Conservation (phyloP, 2,113 vertebrate genomes). For the Vimba vimba region DNA sequence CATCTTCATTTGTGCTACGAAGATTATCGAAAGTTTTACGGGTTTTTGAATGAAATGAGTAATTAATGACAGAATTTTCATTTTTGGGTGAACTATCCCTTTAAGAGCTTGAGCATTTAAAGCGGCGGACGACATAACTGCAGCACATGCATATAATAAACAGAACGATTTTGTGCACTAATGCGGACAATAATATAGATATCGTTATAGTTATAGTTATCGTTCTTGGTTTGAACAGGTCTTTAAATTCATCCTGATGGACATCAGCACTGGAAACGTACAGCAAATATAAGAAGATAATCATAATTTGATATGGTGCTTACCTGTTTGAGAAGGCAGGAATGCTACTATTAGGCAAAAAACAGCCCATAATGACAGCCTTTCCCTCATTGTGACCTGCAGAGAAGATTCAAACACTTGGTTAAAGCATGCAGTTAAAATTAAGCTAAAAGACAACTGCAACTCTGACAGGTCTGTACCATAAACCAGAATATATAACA, state of each 20-base stretch:
- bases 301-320: neutral
- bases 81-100: no score
- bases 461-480: neutral
- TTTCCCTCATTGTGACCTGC: constrained; percentile 70
- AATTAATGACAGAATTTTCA: no score
- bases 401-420: constrained; percentile 34
- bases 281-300: neutral
- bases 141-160: no score
- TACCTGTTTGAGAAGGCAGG: constrained; percentile 74
- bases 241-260: neutral
- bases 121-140: no score
- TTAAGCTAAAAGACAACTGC: neutral
- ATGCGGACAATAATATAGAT: no score
- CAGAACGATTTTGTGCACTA: no score
- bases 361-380: constrained; percentile 56
- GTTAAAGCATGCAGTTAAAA: neutral
- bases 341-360: constrained; percentile 68
- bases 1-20: no score
- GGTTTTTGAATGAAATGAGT: no score
- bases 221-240: no score
- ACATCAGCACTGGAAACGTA: neutral
- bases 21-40: no score
- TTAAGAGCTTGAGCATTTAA: no score
- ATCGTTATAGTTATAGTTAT: no score
- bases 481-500: neutral